phyloP scores from a whole-genome alignment of 2,113 vertebrate genomes.

The Cercocebus atys region DNA sequence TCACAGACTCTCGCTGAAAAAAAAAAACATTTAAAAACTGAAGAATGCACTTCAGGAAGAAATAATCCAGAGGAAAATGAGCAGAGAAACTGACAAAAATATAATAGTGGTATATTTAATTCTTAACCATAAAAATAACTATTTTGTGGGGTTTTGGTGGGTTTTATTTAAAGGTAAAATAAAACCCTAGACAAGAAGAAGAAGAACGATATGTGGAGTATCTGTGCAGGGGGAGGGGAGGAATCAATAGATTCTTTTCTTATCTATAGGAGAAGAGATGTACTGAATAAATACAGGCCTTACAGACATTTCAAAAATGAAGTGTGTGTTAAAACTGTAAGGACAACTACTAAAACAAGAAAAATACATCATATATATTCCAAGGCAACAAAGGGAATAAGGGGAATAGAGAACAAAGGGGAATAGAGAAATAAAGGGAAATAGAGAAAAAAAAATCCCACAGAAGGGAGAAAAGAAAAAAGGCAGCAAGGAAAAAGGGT shows the following conservation, averaged over 20 bases:
- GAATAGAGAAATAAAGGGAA: not conserved
- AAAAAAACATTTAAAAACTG: not conserved
- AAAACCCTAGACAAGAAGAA: not conserved
- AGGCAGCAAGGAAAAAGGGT: not conserved
- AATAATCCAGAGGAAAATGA: not conserved
- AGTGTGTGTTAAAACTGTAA: not conserved
- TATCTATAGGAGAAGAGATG: not conserved
- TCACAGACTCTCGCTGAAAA: not conserved
- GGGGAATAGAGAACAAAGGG: not conserved
- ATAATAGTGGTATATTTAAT: slow-evolving; percentile 19
- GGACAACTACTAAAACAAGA: not conserved
- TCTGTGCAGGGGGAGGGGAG: not conserved
- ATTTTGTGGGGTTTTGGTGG: not conserved
- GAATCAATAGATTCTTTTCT: not conserved
- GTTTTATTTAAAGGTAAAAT: not conserved
- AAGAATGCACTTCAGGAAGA: not conserved
- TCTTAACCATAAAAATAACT: not conserved
- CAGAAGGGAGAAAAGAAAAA: not conserved
- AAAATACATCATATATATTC: not conserved
- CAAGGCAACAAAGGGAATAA: not conserved
- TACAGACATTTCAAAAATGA: not conserved
- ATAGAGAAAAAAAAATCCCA: not conserved
- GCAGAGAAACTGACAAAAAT: not conserved
- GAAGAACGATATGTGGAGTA: not conserved
- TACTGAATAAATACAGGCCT: not conserved